Percentiles rank a stretch among this genome's conserved stretches.
phyloP scores from a whole-genome alignment of 2,797 vertebrate species.

The Pangasius macronema region DNA sequence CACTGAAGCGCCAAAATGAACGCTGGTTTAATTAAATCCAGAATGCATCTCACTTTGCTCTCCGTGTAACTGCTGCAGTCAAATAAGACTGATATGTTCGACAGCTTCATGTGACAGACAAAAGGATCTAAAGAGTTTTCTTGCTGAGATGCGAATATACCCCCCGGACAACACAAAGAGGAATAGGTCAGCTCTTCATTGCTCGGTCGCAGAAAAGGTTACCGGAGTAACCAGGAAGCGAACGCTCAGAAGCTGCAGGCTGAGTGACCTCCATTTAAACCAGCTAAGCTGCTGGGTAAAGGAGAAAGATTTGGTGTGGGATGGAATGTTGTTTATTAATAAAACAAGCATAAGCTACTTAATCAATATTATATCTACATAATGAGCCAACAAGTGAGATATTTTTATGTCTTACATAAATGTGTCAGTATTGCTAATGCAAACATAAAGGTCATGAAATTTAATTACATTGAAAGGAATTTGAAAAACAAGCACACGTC shows the following conservation, averaged over 20 bases:
- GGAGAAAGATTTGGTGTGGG: neutral
- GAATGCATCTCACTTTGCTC: constrained; percentile 24
- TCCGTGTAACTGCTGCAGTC: constrained; percentile 27
- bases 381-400: constrained; percentile 12
- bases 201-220: constrained; percentile 36
- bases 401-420: constrained; percentile 34
- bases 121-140: constrained; percentile 47
- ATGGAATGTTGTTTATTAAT: neutral
- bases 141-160: constrained; percentile 48
- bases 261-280: constrained; percentile 46
- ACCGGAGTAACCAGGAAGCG: constrained; percentile 43
- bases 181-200: constrained; percentile 43
- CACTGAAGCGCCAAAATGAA: neutral
- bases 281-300: constrained; percentile 33
- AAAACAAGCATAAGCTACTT: constrained; percentile 16
- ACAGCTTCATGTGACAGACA: constrained; percentile 37
- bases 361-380: constrained; percentile 15
- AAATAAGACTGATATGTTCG: constrained; percentile 42
- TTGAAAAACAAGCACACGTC: constrained; percentile 43
- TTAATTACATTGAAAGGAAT: constrained; percentile 39
- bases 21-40: constrained; percentile 47
- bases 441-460: constrained; percentile 43
- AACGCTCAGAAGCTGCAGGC: constrained; percentile 28
- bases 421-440: constrained; percentile 30
- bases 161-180: constrained; percentile 45